Base-by-base conservation (phyloP, 2,888 invertebrate species). In the Stenotaenia linearis region DNA sequence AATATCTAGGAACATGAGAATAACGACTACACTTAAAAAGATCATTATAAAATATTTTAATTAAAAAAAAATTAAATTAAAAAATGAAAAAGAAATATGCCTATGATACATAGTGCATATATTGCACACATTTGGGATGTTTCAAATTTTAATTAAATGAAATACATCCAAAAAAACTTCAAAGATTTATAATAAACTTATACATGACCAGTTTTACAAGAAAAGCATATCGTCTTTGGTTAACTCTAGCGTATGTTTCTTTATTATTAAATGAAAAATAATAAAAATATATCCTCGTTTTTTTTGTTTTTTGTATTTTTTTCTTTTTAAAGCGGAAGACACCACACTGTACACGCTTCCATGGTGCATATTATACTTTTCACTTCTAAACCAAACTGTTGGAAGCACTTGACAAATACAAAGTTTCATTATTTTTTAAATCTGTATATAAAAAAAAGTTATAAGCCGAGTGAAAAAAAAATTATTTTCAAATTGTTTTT, bases 161-260 rank as follows among this genome's bases (percentile, higher is more conserved):
- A 50, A 50, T 50, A 50, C 50, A 50, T 50, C 50, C 50, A 50
- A 50, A 50, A 50, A 45, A 45, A 45, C 10, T 40, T 40, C n/a
- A 6, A 50, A 50, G 50, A 50, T 50, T 50, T 50, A 18, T 50
- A 50, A 50, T 50, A 50, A 50, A 50, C 50, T 50, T 50, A 50
- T 50, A 50, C 50, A 50, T 50, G 50, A 50, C 50, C 50, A 50
- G 50, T 50, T 50, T 50, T 50, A 50, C 50, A 50, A 50, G 50
- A 50, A 50, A 50, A 50, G 50, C 50, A 50, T 50, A 50, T 50
- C 50, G 15, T 74, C 75, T 74, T 74, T 74, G 75, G 75, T 32
- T 74, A 74, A 74, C 18, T 74, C 75, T 74, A 74, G 75, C 75
- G 75, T 74, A 74, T 74, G 75, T n/a, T 74, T 25, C 18, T 50